A percentile compares a stretch with the other conserved stretches of the same genome.
These are phyloP conservation scores for Lepus timidus DNA, from an alignment of 2,113 vertebrate species.

Conservation along the genomic window DNA sequence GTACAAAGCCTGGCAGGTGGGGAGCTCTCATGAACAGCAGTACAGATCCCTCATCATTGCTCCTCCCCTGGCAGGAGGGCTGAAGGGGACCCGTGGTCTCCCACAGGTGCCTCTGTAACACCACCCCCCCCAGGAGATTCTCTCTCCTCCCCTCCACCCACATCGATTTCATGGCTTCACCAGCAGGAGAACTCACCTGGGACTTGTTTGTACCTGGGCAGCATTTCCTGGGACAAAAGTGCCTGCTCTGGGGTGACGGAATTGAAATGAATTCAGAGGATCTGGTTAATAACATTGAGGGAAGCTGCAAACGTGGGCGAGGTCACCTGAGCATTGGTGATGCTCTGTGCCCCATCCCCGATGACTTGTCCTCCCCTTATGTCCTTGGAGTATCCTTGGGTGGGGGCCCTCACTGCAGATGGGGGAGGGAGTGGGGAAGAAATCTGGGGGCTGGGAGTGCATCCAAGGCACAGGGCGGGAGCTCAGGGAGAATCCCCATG, in stretches of 20 bases:
- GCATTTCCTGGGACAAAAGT: background rate
- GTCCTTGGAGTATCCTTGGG: background rate
- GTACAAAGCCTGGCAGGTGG: background rate
- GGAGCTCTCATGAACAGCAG: background rate
- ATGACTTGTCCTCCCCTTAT: background rate
- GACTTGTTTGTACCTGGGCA: background rate
- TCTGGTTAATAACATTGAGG: background rate
- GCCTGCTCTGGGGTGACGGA: background rate
- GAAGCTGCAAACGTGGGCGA: background rate
- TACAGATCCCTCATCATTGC: too few species aligned
- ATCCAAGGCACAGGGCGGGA: background rate
- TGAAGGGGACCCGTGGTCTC: background rate
- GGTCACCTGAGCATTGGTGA: background rate
- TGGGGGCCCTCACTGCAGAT: background rate
- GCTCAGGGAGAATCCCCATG: background rate
- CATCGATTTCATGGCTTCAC: background rate
- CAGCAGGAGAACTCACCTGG: background rate
- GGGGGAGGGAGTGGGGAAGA: too few species aligned
- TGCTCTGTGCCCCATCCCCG: background rate
- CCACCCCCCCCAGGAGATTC: background rate
- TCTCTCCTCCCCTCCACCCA: background rate
- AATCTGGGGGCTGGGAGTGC: background rate
- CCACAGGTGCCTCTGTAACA: background rate
- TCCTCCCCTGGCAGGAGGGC: background rate
- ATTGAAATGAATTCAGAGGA: background rate